phyloP scores from a whole-genome alignment of 2,888 invertebrate species.

The Automeris io region DNA sequence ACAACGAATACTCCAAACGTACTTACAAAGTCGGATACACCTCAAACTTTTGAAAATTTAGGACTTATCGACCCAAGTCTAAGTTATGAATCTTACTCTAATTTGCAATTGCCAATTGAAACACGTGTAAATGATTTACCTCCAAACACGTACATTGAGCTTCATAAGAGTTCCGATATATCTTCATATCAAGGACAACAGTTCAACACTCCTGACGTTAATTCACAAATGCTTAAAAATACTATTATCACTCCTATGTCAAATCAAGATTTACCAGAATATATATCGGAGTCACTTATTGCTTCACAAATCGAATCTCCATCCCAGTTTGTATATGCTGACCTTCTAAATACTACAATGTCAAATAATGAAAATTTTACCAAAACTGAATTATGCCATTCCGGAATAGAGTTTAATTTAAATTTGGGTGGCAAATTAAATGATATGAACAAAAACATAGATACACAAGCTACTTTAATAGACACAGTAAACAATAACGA shows the following conservation, averaged over 20 bases:
- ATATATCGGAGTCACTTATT: not conserved
- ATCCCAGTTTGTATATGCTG: not conserved
- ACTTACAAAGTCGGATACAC: not conserved
- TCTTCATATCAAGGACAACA: slow-evolving; percentile 28
- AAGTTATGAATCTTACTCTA: not conserved
- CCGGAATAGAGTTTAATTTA: not conserved
- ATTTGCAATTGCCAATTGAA: slow-evolving; percentile 20
- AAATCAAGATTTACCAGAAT: not conserved
- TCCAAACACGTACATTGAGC: slow-evolving; percentile 28
- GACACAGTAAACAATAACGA: slow-evolving; percentile 26
- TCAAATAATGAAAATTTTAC: not conserved
- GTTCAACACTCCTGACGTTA: not conserved
- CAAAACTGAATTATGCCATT: not conserved
- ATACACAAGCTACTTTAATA: no score
- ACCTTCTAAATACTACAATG: not conserved
- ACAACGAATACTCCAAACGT: not conserved
- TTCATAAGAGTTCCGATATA: slow-evolving; percentile 33
- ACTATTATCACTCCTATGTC: not conserved
- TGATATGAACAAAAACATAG: no score
- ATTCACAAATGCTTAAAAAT: not conserved
- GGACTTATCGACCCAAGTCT: not conserved
- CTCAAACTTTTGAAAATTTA: not conserved
- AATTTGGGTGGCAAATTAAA: not conserved
- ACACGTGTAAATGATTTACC: slow-evolving; percentile 17
- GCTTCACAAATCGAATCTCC: not conserved